A percentile compares a stretch with the other conserved stretches of the same genome.
These are phyloP conservation scores for Tethya wilhelma DNA, from an alignment of 37 sponge, comb jelly and placozoan species.

Conservation along the genomic window DNA sequence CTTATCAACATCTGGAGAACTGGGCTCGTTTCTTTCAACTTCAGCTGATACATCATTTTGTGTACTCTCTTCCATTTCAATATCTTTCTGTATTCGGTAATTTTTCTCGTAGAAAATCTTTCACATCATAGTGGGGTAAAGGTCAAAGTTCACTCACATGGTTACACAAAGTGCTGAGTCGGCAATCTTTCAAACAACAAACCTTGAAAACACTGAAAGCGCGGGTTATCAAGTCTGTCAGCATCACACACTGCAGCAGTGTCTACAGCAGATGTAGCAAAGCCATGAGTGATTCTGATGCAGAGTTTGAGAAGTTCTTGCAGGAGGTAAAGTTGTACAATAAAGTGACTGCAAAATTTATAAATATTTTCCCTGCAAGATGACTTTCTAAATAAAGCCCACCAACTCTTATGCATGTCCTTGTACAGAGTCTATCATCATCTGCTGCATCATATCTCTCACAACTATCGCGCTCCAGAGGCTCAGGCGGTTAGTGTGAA, in stretches of 20 bases:
- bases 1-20: background rate
- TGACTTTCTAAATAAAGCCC: background rate
- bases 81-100: too few species aligned
- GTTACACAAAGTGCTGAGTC: slow-evolving; percentile 22
- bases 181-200: slow-evolving; percentile 1
- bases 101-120: too few species aligned
- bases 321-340: slow-evolving; percentile 36
- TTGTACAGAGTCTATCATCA: slow-evolving; percentile 33
- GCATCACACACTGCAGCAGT: too few species aligned
- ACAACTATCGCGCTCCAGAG: slow-evolving; percentile 8
- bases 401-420: background rate
- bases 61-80: too few species aligned
- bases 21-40: background rate
- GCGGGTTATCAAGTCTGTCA: too few species aligned
- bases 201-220: too few species aligned
- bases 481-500: background rate
- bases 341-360: background rate
- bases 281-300: slow-evolving; percentile 36
- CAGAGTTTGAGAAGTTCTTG: slow-evolving; percentile 67
- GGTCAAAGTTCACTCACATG: slow-evolving; percentile 5
- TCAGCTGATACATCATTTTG: too few species aligned
- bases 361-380: background rate
- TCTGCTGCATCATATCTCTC: slow-evolving; percentile 8
- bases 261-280: too few species aligned
- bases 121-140: too few species aligned